Percentiles rank a stretch among this genome's conserved stretches.
These are phyloP conservation scores for Lynx canadensis DNA, from an alignment of 2,113 vertebrate genomes.

Conservation along the genomic window DNA sequence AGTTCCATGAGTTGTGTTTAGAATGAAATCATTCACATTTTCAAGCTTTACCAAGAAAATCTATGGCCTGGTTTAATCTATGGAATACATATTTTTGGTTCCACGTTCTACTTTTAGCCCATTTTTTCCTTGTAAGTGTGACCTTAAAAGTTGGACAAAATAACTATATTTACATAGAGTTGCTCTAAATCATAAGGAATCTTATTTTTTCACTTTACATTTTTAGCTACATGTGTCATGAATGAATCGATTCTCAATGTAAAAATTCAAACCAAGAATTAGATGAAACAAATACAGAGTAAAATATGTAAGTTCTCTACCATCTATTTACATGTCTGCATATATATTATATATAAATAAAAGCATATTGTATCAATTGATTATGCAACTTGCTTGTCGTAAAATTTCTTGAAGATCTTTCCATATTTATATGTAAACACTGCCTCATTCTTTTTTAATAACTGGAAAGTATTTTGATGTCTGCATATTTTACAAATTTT, in stretches of 20 bases:
- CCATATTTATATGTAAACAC: background rate
- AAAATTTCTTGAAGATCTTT: background rate
- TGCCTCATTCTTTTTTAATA: background rate
- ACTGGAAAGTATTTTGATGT: background rate
- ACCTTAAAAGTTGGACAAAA: conserved; percentile 66
- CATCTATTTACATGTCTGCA: background rate
- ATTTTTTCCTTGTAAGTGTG: conserved; percentile 35
- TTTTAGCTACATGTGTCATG: conserved; percentile 46
- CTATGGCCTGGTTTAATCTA: conserved; percentile 12
- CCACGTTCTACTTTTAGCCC: conserved; percentile 31
- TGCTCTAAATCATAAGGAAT: conserved; percentile 31
- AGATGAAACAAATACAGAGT: conserved; percentile 10
- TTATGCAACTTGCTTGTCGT: background rate
- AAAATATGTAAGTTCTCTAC: conserved; percentile 15
- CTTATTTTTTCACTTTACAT: conserved; percentile 27
- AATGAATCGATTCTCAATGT: conserved; percentile 27
- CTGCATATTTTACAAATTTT: background rate
- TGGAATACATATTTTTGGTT: conserved; percentile 17
- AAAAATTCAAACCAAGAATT: conserved; percentile 50
- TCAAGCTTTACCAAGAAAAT: background rate
- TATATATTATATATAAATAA: background rate
- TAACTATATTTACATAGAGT: conserved; percentile 41
- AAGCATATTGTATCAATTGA: background rate
- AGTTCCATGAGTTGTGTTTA: background rate
- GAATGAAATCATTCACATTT: conserved; percentile 18